Percentiles rank a stretch among this genome's conserved stretches.
Conservation (phyloP, 2,888 invertebrate species). For the Pollenia angustigena region DNA sequence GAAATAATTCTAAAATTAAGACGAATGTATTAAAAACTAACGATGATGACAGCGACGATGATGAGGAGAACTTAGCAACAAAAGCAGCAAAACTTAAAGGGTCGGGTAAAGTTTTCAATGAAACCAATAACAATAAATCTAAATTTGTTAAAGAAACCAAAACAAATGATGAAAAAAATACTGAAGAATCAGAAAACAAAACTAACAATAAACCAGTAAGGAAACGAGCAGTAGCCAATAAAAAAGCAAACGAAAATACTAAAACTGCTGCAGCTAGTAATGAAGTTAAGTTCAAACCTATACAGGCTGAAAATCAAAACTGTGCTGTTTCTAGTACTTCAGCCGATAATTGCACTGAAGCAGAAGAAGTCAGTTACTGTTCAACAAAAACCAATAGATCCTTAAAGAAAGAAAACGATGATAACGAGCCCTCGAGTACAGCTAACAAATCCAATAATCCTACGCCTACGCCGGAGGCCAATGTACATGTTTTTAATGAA, state of each 20-base stretch:
- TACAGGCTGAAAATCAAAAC: constrained; percentile 74
- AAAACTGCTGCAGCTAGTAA: neutral
- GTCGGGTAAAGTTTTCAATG: constrained; percentile 14
- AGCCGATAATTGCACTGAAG: constrained; percentile 38
- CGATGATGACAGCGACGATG: constrained; percentile 35
- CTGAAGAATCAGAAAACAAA: neutral
- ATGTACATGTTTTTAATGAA: constrained; percentile 76
- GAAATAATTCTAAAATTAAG: constrained; percentile 32
- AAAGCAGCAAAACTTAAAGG: constrained; percentile 18
- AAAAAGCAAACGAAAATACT: neutral
- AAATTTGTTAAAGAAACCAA: neutral
- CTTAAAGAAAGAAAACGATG: constrained; percentile 36
- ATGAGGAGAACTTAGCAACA: neutral
- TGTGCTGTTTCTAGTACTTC: constrained; percentile 78
- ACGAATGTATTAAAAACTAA: constrained; percentile 17
- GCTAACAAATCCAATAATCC: constrained; percentile 65
- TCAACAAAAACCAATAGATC: neutral
- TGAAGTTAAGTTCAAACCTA: constrained; percentile 3
- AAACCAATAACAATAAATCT: constrained; percentile 10
- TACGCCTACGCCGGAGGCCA: constrained; percentile 69
- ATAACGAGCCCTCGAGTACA: constrained; percentile 75
- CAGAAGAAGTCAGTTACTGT: constrained; percentile 11
- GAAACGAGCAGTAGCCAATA: neutral
- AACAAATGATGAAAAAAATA: constrained; percentile 4
- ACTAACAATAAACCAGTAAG: neutral